A percentile compares a stretch with the other conserved stretches of the same genome.
Evolutionary conservation across 2,888 invertebrate species (phyloP).

Genomic region (Tachystola acroxantha): DNA sequence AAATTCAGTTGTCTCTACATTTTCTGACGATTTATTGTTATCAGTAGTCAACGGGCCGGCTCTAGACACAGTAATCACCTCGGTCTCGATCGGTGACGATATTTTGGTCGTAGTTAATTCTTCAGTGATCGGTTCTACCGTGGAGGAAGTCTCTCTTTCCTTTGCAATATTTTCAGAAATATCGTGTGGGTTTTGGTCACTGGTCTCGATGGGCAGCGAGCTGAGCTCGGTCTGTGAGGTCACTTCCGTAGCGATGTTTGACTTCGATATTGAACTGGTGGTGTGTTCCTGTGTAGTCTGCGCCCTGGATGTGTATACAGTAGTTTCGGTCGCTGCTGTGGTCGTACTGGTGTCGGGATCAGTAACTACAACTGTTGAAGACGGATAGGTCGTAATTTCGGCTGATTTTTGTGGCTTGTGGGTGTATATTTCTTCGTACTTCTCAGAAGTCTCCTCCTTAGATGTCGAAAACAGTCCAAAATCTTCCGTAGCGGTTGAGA

Average conservation of each 20-base stretch:
- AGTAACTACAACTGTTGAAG: conserved; percentile 12
- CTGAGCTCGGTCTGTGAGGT: conserved; percentile 61
- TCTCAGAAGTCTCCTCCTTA: conserved; percentile 11
- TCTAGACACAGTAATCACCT: conserved; percentile 41
- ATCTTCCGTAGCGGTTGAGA: too few relatives aligned
- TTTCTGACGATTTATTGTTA: conserved; percentile 42
- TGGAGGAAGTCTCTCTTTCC: conserved; percentile 37
- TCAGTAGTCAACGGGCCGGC: conserved; percentile 24
- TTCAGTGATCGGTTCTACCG: conserved; percentile 23
- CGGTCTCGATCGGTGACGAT: conserved; percentile 29
- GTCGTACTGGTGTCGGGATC: conserved; percentile 21
- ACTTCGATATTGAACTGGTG: conserved; percentile 36
- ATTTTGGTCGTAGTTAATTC: conserved; percentile 32
- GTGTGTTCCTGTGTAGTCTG: conserved; percentile 31
- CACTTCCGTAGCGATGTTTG: conserved; percentile 53
- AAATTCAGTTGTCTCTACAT: conserved; percentile 61
- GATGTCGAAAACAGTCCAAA: too few relatives aligned
- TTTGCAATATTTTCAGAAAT: conserved; percentile 41
- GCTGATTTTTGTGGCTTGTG: conserved; percentile 16
- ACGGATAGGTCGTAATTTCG: conserved; percentile 17
- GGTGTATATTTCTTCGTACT: conserved; percentile 18
- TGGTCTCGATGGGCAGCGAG: conserved; percentile 64
- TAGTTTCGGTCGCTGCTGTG: conserved; percentile 12
- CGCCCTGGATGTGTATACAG: conserved; percentile 20
- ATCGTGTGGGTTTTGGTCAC: conserved; percentile 63